Base-by-base conservation (phyloP, 1,140 invertebrate species). In the Phymastichus coffea region DNA sequence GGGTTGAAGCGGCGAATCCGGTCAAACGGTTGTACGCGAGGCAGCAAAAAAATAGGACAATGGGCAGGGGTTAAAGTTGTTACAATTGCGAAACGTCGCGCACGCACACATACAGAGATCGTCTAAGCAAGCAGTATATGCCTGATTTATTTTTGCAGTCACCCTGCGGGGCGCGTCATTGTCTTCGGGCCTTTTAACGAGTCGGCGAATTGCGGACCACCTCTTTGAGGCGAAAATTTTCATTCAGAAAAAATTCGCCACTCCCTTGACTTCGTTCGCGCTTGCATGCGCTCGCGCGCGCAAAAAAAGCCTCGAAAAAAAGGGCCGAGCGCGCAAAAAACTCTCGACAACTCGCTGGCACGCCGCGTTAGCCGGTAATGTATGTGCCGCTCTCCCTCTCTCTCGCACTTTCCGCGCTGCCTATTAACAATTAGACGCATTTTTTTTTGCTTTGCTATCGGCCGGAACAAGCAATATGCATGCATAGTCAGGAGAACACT, bases 61-160 rank as follows among this genome's bases (percentile, higher is more conserved):
- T 70, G 66, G 51, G 38, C 60, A 61, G 53, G 67, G 66, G 69
- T 63, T 67, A 66, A 71, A 68, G 68, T 69, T 69, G 67, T 67
- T 69, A 68, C 66, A 68, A 71, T 71, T 68, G 66, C 62, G 57
- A 67, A 63, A 67, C 63, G 59, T 57, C 17, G 53, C 37, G 10
- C 43, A 33, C 17, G 4, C 33, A 28, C 22, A 33, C 23, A 15
- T 6, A 15, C 8, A n/a, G n/a, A n/a, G n/a, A n/a, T n/a, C n/a
- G n/a, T n/a, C n/a, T 12, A 14, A 15, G 6, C 44, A 63, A 56
- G 48, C 46, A 25, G 40, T 61, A 60, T 57, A 56, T 63, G 63
- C 56, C 64, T 62, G 67, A 69, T 69, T 71, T 71, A 71, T 71
- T 71, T 71, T 69, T 64, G 58, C 65, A 69, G 66, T 67, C 65